A percentile compares a stretch with the other conserved stretches of the same genome.
phyloP scores from a whole-genome alignment of 2,888 invertebrate species.

The Drosophila flavopinicola region DNA sequence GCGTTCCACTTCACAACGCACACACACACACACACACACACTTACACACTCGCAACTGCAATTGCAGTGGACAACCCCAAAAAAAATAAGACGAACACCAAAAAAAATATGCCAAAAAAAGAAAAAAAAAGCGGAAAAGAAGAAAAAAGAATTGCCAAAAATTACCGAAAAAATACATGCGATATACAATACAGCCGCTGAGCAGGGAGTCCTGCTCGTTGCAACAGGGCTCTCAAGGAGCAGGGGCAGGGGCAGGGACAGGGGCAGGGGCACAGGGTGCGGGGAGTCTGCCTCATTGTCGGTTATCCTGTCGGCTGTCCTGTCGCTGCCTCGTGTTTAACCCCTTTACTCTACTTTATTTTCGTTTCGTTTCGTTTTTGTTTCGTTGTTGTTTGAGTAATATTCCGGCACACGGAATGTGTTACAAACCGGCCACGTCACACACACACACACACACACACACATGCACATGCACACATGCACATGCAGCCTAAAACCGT shows the following conservation, averaged over 20 bases:
- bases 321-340: constrained; percentile 58
- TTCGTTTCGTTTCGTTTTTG: constrained; percentile 3
- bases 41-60: constrained; percentile 55
- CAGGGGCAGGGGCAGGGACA: neutral
- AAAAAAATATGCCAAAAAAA: constrained; percentile 35
- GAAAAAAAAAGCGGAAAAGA: constrained; percentile 36
- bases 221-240: constrained; percentile 4
- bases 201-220: constrained; percentile 33
- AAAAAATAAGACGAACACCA: constrained; percentile 45
- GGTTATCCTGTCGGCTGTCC: constrained; percentile 67
- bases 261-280: neutral
- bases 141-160: constrained; percentile 73
- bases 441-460: constrained; percentile 22
- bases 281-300: constrained; percentile 49
- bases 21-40: constrained; percentile 29
- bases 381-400: constrained; percentile 24
- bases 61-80: constrained; percentile 73
- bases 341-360: constrained; percentile 55
- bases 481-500: neutral
- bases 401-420: constrained; percentile 59
- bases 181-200: constrained; percentile 40
- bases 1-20: constrained; percentile 81
- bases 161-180: constrained; percentile 60
- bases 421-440: constrained; percentile 69
- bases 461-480: neutral